phyloP scores from a whole-genome alignment of 2,113 vertebrate genomes.

The Antechinus flavipes region DNA sequence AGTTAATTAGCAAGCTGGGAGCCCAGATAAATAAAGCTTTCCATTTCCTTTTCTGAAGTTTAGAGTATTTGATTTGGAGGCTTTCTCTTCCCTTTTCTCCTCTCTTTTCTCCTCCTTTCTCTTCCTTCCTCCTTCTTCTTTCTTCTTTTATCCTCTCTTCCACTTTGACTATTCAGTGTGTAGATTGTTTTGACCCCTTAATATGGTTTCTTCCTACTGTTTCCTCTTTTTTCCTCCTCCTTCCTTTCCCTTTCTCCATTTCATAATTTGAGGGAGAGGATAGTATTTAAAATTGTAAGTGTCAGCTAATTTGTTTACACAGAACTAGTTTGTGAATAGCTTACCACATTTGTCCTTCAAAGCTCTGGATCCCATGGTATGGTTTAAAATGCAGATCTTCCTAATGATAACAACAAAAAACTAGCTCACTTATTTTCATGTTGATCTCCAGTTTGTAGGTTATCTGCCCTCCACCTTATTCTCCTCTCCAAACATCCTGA shows the following conservation, averaged over 20 bases:
- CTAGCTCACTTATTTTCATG: neutral
- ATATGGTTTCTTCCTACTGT: neutral
- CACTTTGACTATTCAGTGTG: neutral
- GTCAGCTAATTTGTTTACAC: slow-evolving; percentile 9
- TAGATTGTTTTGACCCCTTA: neutral
- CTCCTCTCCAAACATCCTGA: neutral
- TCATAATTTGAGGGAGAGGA: slow-evolving; percentile 36
- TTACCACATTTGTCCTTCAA: neutral
- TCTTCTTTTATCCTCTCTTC: neutral
- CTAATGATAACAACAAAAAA: neutral
- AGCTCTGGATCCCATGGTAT: neutral
- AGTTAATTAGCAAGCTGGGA: slow-evolving; percentile 73
- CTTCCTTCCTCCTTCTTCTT: neutral
- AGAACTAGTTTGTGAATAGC: slow-evolving; percentile 4
- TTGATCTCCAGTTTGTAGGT: neutral
- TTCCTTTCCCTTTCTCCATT: neutral
- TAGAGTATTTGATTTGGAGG: slow-evolving; percentile 56
- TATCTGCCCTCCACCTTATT: neutral
- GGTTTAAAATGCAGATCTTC: neutral
- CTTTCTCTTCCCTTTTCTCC: slow-evolving; percentile 35
- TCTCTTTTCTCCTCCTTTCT: neutral
- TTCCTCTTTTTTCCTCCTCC: neutral
- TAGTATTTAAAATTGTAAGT: slow-evolving; percentile 30
- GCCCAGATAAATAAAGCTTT: slow-evolving; percentile 68
- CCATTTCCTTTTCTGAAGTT: slow-evolving; percentile 56